Evolutionary conservation across 2,113 vertebrate genomes (phyloP), one percentile per base, ranked within the genome.

Genomic region (Epinephelus fuscoguttatus): DNA sequence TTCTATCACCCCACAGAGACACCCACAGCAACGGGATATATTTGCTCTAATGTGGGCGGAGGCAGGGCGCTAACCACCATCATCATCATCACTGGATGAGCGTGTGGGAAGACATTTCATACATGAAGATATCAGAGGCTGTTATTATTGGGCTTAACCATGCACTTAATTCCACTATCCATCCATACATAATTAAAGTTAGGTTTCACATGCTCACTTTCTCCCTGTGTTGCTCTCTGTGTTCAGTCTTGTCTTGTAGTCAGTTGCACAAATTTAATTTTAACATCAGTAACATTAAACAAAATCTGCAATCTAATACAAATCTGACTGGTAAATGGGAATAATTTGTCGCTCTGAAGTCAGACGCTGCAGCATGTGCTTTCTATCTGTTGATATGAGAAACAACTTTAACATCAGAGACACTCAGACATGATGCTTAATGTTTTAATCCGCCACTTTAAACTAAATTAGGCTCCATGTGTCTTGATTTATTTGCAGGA

Each of bases 1-100:
- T 83, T 85, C 40, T 56, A 78, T 87, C 59, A 84, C 64, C 61
- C 62, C 82, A 70, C 66, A 60, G 21, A 85, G 56, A 84, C 88
- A 55, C 79, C 69, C 70, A 81, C 59, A 11, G 25, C 57, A 55
- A 18, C 50, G 17, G 71, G 78, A 85, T 88, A 88, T 84, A 87
- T 89, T 87, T 89, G 85, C 50, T 52, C 50, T 19, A 61, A 42
- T n/a, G 84, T 78, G 74, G 84, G 80, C 19, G 30, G 78, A 52
- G 61, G 62, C 37, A 0, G 64, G 30, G 27, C 47, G 27, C 80
- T 53, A 57, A 68, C 52, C 57, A 73, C 45, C 70, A 23, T 55
- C 66, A 52, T 25, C 27, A 10, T 25, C 27, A 11, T 66, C 59
- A 27, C 70, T 74, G 56, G 42, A 71, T 55, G 50, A 72, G 50